Base-by-base conservation (phyloP, 2,888 invertebrate genomes). In the Linnaemya vulpina region DNA sequence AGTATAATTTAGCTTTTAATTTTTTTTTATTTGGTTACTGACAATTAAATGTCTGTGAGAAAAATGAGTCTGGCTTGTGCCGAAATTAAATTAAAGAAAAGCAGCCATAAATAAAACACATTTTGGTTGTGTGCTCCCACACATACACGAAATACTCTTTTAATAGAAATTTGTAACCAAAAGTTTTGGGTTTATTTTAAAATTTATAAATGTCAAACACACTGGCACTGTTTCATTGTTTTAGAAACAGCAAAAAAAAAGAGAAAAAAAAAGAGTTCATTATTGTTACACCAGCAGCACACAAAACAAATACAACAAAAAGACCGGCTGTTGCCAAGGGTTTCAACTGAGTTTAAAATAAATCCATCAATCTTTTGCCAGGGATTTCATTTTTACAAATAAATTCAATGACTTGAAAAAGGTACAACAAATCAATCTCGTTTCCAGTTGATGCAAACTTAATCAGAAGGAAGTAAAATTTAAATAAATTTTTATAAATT, bases 351-450 rank as follows among this genome's bases (percentile, higher is more conserved):
- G 5, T 63, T 71, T 17, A 22, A 53, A 38, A 49, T 11, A 43
- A 55, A 82, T 49, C 76, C 65, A 60, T 82, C 70, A 76, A 82
- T 82, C 53, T 53, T 60, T 1, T 51, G 35, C 30, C 2, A 20
- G 9, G 22, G 30, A 2, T 35, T 49, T 49, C 9, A 5, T 2
- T 60, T 73, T 51, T 20, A 35, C 9, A 15, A 49, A 35, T 7
- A 20, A 67, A 46, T 8, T 60, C 38, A 71, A 13, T 58, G 58
- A 35, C 38, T 53, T 60, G 67, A n/a, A 60, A 60, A 43, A 67
- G 51, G 15, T 11, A 35, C 30, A 74, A 68, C 3, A 25, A 63
- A 81, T 75, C 67, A 75, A 75, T 70, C 63, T 22, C 22, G 8
- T 20, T 11, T 15, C 30, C 15, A 62, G 13, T n/a, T 38, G 11